Evolutionary conservation across 2,113 vertebrate species (phyloP).

Genomic region (Malurus cyaneus): DNA sequence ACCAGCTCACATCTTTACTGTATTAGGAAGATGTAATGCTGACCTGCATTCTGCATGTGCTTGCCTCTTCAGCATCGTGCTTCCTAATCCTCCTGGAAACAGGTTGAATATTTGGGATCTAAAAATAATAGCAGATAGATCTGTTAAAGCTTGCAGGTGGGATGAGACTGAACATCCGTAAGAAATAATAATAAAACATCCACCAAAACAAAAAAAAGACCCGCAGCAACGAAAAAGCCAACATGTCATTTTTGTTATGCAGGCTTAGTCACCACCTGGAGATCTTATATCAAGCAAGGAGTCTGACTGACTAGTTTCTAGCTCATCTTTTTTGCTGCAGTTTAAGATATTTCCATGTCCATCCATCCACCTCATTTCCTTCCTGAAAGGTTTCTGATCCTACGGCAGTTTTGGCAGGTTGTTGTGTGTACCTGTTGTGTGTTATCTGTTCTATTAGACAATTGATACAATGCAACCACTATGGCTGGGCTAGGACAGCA

Average conservation of each 20-base stretch:
- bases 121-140: not conserved
- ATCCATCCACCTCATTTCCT: not conserved
- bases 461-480: not conserved
- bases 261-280: not conserved
- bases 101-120: not conserved
- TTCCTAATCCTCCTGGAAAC: not conserved
- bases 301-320: not conserved
- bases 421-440: fast-evolving
- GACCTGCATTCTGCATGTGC: not conserved
- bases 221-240: fast-evolving
- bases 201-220: not conserved
- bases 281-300: not conserved
- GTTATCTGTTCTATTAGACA: not conserved
- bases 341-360: not conserved
- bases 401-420: not conserved
- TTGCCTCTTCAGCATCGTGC: not conserved
- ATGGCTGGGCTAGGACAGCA: not conserved
- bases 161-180: not conserved
- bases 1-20: not conserved
- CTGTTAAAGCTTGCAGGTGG: not conserved
- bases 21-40: not conserved
- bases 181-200: not conserved
- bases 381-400: not conserved
- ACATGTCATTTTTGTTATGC: not conserved
- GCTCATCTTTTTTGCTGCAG: not conserved